phyloP scores from a whole-genome alignment of 1,140 invertebrate genomes.

The Caenorhabditis briggsae region DNA sequence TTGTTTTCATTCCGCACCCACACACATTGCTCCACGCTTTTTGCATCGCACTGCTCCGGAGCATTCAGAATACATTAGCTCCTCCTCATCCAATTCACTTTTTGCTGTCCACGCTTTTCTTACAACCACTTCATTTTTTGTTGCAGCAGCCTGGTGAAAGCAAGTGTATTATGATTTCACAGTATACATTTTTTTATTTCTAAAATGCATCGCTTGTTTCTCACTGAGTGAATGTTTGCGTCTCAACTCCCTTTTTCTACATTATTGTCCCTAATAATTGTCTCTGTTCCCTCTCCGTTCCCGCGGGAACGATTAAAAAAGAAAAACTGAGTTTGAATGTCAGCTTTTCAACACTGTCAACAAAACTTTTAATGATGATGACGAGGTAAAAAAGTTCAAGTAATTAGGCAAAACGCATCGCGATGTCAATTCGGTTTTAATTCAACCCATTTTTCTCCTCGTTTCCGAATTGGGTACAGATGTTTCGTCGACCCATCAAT shows the following conservation, averaged over 20 bases:
- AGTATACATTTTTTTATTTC: conserved; percentile 3
- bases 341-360: conserved; percentile 49
- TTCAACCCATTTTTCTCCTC: background rate
- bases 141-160: background rate
- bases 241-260: background rate
- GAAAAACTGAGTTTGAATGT: background rate
- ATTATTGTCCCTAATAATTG: conserved; percentile 45
- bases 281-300: conserved; percentile 49
- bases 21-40: too few relatives aligned
- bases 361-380: background rate
- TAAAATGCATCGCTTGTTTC: background rate
- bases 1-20: conserved; percentile 29
- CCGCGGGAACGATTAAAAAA: conserved; percentile 7
- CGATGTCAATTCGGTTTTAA: conserved; percentile 44
- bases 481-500: conserved; percentile 49
- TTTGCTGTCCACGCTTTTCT: conserved; percentile 29
- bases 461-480: conserved; percentile 10
- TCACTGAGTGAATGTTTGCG: too few relatives aligned
- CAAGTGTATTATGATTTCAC: conserved; percentile 14
- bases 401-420: background rate
- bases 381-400: background rate
- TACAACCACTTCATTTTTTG: background rate
- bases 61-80: conserved; percentile 49
- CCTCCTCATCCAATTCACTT: conserved; percentile 18
- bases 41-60: background rate